Evolutionary conservation across 1,140 invertebrate species (phyloP).

Genomic region (Atta texana): DNA sequence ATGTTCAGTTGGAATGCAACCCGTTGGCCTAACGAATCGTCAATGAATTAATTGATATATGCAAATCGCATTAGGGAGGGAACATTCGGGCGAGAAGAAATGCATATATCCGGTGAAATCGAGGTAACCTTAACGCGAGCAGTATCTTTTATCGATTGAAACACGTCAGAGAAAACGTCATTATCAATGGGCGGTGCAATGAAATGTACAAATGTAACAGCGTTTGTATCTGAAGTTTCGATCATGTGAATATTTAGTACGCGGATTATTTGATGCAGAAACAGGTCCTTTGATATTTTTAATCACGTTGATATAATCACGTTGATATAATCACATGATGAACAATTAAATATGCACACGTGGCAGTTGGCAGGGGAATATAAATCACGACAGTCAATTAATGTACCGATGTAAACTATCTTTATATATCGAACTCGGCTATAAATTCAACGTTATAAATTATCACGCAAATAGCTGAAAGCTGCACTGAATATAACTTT

Average conservation of each 20-base stretch:
- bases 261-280: neutral
- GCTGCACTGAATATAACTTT: neutral
- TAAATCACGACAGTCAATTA: conserved; percentile 70
- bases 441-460: conserved; percentile 66
- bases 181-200: conserved; percentile 45
- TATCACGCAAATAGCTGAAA: conserved; percentile 6
- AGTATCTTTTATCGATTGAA: conserved; percentile 56
- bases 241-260: conserved; percentile 39
- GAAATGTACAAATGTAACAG: conserved; percentile 45
- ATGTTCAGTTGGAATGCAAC: conserved; percentile 57
- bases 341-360: conserved; percentile 32
- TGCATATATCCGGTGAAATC: neutral
- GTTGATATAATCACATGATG: conserved; percentile 24
- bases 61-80: conserved; percentile 46
- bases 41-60: conserved; percentile 71
- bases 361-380: conserved; percentile 52
- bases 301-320: conserved; percentile 20
- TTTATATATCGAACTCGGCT: conserved; percentile 54
- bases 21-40: conserved; percentile 55
- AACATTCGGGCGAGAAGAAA: neutral
- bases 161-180: conserved; percentile 42
- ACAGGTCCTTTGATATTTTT: conserved; percentile 22
- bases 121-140: conserved; percentile 53
- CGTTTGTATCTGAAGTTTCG: neutral
- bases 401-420: conserved; percentile 39